A percentile compares a stretch with the other conserved stretches of the same genome.
These are phyloP conservation scores for Siniperca scherzeri DNA, from an alignment of 2,797 vertebrate species.

Conservation along the genomic window DNA sequence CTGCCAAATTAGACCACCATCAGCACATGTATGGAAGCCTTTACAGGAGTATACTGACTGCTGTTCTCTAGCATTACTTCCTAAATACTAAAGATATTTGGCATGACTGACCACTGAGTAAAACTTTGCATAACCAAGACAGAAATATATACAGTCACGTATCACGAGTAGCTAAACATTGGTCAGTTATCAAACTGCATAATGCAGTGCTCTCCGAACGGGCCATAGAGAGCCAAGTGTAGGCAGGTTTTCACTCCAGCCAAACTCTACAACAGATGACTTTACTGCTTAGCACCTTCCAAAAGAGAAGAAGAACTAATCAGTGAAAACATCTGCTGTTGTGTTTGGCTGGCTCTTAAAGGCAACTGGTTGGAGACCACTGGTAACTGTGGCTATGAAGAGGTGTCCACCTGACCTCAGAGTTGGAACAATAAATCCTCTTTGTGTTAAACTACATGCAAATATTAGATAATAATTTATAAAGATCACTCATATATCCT, in stretches of 20 bases:
- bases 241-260: slow-evolving; percentile 23
- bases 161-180: slow-evolving; percentile 21
- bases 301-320: slow-evolving; percentile 25
- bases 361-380: slow-evolving; percentile 24
- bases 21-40: neutral
- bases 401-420: slow-evolving; percentile 30
- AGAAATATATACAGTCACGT: neutral
- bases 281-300: slow-evolving; percentile 33
- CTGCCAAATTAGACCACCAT: neutral
- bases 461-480: neutral
- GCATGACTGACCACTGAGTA: neutral
- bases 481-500: slow-evolving; percentile 22
- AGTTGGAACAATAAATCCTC: slow-evolving; percentile 17
- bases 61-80: slow-evolving; percentile 18
- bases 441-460: slow-evolving; percentile 24
- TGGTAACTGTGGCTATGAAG: slow-evolving; percentile 20
- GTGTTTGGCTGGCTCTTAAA: slow-evolving; percentile 33
- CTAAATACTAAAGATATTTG: slow-evolving; percentile 18
- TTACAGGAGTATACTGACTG: slow-evolving; percentile 22
- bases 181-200: slow-evolving; percentile 39
- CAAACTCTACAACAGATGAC: slow-evolving; percentile 33
- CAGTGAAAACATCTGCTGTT: slow-evolving; percentile 43
- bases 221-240: neutral
- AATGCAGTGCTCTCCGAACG: slow-evolving; percentile 26
- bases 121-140: slow-evolving; percentile 28